These are phyloP conservation scores for Pyrocephalus nanus DNA, from an alignment of 2,797 vertebrate species.

Conservation along the genomic window DNA sequence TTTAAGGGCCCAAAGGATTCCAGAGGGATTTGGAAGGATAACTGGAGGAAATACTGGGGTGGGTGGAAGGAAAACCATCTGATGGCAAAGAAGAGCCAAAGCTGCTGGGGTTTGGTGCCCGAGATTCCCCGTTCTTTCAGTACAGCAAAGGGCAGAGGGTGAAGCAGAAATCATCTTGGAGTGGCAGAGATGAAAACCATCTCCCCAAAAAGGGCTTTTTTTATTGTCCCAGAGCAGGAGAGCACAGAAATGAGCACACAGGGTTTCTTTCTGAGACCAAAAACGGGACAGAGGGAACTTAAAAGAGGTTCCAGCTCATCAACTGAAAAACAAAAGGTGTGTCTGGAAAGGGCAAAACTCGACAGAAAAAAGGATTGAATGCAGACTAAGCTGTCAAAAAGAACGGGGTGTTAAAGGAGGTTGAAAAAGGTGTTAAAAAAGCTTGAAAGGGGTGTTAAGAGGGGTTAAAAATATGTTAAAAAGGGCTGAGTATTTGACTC, in stretches of 20 bases:
- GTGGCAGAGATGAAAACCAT: not conserved
- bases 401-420: too few species aligned
- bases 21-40: not conserved
- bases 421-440: not conserved
- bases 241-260: not conserved
- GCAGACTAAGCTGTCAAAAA: not conserved
- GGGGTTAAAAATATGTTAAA: not conserved
- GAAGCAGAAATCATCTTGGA: not conserved
- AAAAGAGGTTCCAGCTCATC: not conserved
- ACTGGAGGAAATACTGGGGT: not conserved
- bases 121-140: not conserved
- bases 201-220: not conserved
- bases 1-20: not conserved
- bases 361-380: not conserved
- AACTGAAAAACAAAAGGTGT: not conserved
- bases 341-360: not conserved
- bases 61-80: not conserved
- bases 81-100: not conserved
- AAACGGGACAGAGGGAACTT: not conserved
- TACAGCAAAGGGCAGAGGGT: not conserved
- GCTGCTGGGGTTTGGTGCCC: not conserved
- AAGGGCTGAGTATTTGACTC: not conserved
- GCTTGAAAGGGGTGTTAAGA: not conserved
- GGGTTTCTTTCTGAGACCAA: not conserved
- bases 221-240: not conserved